Evolutionary conservation across 2,888 invertebrate species (phyloP), one percentile per base, ranked within the genome.

Genomic region (Drosophila prostipennis): DNA sequence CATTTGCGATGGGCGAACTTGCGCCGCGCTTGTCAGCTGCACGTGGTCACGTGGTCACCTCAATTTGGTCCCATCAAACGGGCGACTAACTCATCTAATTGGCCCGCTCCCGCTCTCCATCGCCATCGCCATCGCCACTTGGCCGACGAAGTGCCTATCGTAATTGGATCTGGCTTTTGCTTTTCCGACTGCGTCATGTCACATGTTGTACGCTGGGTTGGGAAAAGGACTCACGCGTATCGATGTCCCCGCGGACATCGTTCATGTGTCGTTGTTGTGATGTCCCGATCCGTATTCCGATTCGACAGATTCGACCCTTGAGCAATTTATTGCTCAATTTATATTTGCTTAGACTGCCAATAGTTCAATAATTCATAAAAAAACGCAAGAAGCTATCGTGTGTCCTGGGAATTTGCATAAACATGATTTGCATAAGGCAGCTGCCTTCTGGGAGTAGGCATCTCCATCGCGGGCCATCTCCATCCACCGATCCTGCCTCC

Each of bases 321-420:
- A 43, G 19, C 45, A 73, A 83, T 86, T 79, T 80, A 83, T 83
- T 80, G 81, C 79, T 83, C 84, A 83, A 83, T 83, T 86, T 80
- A 86, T 83, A 76, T 86, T 83, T 86, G 83, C 86, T 82, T 85
- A 85, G 86, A 82, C 86, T 85, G 86, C 73, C 81, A 85, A 82
- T 82, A 82, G 86, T 80, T 82, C 81, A 82, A 82, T 82, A 82
- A 82, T 74, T 82, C 83, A 82, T 77, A 82, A 73, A 78, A 78
- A 79, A 67, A 76, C 53, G 65, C 48, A 57, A 57, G 48, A n/a
- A 46, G 52, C 70, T 76, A 81, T 85, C 81, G 56, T 67, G 56
- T 81, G 72, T 78, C 63, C 63, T 49, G 61, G 52, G 55, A 75
- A 82, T 82, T 86, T 76, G 87, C 82, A 82, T 82, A 86, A 76